phyloP scores from a whole-genome alignment of 2,888 invertebrate genomes.

The Flabesymbios commensalis region DNA sequence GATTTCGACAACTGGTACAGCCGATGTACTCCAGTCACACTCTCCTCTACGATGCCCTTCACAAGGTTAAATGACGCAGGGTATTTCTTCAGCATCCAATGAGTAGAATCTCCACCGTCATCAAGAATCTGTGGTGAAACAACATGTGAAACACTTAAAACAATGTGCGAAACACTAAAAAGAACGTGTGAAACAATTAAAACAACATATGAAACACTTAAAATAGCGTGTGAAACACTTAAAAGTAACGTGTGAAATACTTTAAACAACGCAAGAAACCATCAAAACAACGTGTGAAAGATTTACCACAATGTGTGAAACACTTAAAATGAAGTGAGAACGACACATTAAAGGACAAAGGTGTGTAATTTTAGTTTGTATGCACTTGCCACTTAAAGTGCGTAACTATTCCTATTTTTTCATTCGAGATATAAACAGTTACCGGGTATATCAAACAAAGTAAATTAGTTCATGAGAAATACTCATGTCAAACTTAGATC shows the following conservation, averaged over 20 bases:
- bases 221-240: background rate
- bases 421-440: too few relatives aligned
- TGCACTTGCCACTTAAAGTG: too few relatives aligned
- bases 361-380: too few relatives aligned
- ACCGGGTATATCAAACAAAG: too few relatives aligned
- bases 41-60: slow-evolving; percentile 92
- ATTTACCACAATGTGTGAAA: background rate
- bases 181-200: background rate
- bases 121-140: slow-evolving; percentile 75
- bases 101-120: slow-evolving; percentile 98
- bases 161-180: background rate
- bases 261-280: background rate
- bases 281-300: background rate
- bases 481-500: too few relatives aligned
- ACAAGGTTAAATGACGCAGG: slow-evolving; percentile 63
- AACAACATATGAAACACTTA: background rate
- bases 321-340: background rate
- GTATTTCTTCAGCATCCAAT: slow-evolving; percentile 89
- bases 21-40: slow-evolving; percentile 98
- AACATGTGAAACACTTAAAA: background rate
- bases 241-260: background rate
- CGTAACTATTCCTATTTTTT: too few relatives aligned
- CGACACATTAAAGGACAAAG: too few relatives aligned
- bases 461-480: too few relatives aligned
- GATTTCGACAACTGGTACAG: slow-evolving; percentile 92